Conservation (phyloP, 2,888 invertebrate genomes). For the Morpho achilles region DNA sequence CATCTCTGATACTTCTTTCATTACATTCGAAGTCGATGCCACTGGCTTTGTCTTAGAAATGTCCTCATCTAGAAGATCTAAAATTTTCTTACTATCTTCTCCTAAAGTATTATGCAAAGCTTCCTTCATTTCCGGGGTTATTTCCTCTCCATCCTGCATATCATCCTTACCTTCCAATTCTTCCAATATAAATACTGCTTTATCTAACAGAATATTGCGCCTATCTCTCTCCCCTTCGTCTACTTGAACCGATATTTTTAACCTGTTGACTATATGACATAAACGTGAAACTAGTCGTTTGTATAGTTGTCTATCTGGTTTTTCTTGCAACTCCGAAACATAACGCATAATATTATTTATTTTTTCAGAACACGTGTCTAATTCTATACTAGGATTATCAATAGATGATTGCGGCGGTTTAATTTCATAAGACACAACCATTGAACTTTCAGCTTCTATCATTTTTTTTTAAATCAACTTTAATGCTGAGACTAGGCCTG, state of each 20-base stretch:
- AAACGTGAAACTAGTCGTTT: conserved; percentile 9
- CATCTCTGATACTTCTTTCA: too few relatives aligned
- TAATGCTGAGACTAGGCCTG: conserved; percentile 4
- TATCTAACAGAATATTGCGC: conserved; percentile 6
- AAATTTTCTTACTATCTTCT: conserved; percentile 9
- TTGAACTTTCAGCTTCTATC: conserved; percentile 1
- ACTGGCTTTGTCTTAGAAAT: too few relatives aligned
- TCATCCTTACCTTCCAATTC: conserved; percentile 9
- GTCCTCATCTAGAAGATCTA: too few relatives aligned
- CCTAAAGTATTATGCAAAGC: conserved; percentile 10
- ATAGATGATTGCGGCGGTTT: conserved; percentile 7
- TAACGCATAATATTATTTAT: conserved; percentile 6
- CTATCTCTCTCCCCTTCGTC: conserved; percentile 7
- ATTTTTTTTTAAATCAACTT: conserved; percentile 11
- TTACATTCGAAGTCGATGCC: too few relatives aligned
- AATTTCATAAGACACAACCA: conserved; percentile 5
- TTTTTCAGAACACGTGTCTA: conserved; percentile 5
- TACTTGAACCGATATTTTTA: neutral
- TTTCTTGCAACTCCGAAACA: conserved; percentile 8
- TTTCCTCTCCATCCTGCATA: conserved; percentile 5
- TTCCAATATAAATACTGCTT: conserved; percentile 7
- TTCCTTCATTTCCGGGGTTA: conserved; percentile 12
- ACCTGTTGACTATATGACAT: conserved; percentile 9
- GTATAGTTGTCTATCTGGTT: conserved; percentile 8
- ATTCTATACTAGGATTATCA: neutral